Conservation (phyloP, 2,797 vertebrate genomes). For the Nyctibius grandis region DNA sequence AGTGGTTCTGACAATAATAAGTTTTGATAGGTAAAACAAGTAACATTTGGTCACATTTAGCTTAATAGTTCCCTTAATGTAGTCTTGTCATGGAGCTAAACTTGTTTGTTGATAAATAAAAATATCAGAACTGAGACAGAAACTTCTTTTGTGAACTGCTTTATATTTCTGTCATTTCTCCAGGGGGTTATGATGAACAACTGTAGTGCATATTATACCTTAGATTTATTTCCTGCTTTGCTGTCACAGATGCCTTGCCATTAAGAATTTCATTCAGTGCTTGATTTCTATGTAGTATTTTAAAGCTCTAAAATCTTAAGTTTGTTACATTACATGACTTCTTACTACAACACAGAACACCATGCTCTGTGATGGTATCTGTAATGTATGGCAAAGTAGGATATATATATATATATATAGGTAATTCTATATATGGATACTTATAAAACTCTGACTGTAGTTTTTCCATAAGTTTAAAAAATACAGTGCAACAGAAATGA, state of each 20-base stretch:
- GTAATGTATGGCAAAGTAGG: background rate
- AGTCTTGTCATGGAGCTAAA: background rate
- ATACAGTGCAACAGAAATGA: background rate
- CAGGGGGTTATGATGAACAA: background rate
- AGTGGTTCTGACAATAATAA: conserved; percentile 10
- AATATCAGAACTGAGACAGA: background rate
- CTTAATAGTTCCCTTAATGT: background rate
- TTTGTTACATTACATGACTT: background rate
- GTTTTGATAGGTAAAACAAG: conserved; percentile 11
- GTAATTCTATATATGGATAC: background rate
- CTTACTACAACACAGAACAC: background rate
- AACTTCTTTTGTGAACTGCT: background rate
- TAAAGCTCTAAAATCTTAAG: background rate
- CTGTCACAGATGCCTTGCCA: background rate
- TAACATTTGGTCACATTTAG: background rate
- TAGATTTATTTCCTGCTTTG: background rate
- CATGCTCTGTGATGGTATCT: background rate
- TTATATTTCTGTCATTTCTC: background rate
- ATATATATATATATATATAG: background rate
- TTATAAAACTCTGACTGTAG: background rate
- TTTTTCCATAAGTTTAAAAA: background rate
- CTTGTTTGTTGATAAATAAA: conserved; percentile 10
- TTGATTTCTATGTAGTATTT: background rate
- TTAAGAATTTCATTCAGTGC: background rate
- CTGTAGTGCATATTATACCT: background rate